A percentile compares a stretch with the other conserved stretches of the same genome.
These are phyloP conservation scores for Moxostoma hubbsi DNA, from an alignment of 2,797 vertebrate genomes.

Conservation along the genomic window DNA sequence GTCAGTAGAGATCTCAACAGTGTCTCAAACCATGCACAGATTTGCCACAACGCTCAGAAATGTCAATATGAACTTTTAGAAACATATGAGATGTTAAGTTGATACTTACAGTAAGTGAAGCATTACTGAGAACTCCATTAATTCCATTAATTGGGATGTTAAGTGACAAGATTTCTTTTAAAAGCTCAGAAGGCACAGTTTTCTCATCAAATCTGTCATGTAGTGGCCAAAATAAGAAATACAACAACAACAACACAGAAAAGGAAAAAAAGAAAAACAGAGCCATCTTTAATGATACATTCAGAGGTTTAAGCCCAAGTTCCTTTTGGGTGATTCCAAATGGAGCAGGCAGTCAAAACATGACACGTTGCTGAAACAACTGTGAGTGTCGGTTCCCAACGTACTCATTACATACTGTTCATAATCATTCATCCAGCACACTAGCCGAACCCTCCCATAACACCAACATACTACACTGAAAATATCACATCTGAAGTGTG, in stretches of 20 bases:
- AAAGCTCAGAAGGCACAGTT: background rate
- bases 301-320: conserved; percentile 11
- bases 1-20: too few relatives aligned
- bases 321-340: conserved; percentile 21
- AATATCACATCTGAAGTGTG: background rate
- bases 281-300: conserved; percentile 34
- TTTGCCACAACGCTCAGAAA: too few relatives aligned
- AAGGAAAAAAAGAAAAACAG: background rate
- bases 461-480: background rate
- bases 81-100: too few relatives aligned
- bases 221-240: background rate
- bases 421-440: conserved; percentile 29
- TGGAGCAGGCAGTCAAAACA: conserved; percentile 40
- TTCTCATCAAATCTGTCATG: background rate
- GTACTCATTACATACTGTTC: conserved; percentile 23
- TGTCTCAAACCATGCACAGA: too few relatives aligned
- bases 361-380: conserved; percentile 21
- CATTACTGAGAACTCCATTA: too few relatives aligned
- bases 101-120: too few relatives aligned
- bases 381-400: conserved; percentile 16
- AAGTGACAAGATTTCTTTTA: too few relatives aligned
- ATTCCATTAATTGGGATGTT: too few relatives aligned
- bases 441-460: conserved; percentile 8
- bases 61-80: too few relatives aligned
- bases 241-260: background rate